Conservation (phyloP, 2,888 invertebrate genomes). For the Sisyra terminalis region DNA sequence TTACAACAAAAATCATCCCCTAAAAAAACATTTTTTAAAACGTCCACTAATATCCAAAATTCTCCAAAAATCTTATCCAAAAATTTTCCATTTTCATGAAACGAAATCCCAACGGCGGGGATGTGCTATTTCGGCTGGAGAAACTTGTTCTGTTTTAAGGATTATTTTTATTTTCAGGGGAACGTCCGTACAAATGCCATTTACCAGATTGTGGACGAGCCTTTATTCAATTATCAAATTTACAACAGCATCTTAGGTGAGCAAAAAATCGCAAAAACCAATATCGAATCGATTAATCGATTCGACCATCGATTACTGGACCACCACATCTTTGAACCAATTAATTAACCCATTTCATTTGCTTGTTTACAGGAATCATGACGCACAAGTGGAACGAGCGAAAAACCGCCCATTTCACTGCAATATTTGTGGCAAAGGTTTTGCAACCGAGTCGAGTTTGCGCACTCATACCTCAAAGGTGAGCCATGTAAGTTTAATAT, state of each 20-base stretch:
- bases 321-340: too few species aligned
- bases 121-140: too few species aligned
- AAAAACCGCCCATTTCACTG: conserved; percentile 93
- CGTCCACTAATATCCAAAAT: too few species aligned
- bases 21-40: too few species aligned
- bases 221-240: conserved; percentile 90
- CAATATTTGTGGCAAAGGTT: conserved; percentile 91
- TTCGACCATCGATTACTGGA: too few species aligned
- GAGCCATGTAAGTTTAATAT: conserved; percentile 43
- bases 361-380: conserved; percentile 47
- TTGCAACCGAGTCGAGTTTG: conserved; percentile 89
- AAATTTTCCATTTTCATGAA: too few species aligned
- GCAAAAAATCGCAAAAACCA: background rate
- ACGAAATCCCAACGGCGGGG: too few species aligned
- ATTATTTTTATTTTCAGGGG: conserved; percentile 45
- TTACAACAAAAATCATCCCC: too few species aligned
- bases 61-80: too few species aligned
- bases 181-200: conserved; percentile 93
- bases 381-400: conserved; percentile 86
- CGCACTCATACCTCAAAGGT: conserved; percentile 96
- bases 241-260: conserved; percentile 77
- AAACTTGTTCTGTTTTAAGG: too few species aligned
- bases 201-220: conserved; percentile 90
- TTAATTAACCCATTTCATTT: background rate
- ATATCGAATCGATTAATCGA: background rate